Evolutionary conservation across 2,888 invertebrate species (phyloP).

Genomic region (Limnephilus lunatus): DNA sequence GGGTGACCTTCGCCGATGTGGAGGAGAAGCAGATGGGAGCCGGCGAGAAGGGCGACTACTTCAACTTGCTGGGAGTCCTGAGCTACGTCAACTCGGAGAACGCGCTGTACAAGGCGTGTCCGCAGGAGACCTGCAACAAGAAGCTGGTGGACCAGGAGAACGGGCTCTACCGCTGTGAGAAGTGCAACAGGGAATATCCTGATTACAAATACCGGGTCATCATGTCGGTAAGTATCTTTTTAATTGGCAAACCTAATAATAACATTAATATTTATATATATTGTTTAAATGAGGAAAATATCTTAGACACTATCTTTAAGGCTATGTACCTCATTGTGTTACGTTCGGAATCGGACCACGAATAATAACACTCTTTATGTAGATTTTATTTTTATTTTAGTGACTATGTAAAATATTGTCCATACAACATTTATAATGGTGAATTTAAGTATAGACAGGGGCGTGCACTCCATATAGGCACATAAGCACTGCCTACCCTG

Average conservation of each 20-base stretch:
- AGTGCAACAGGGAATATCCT: constrained; percentile 90
- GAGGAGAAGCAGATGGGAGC: constrained; percentile 83
- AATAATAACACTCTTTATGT: background rate
- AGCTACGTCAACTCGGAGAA: constrained; percentile 89
- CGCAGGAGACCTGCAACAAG: constrained; percentile 93
- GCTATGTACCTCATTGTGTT: too few species aligned
- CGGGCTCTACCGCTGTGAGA: constrained; percentile 95
- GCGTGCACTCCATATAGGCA: too few species aligned
- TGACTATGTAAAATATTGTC: too few species aligned
- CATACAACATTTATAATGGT: too few species aligned
- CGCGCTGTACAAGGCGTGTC: constrained; percentile 94
- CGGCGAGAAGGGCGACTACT: constrained; percentile 90
- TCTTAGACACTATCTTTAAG: too few species aligned
- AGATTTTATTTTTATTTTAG: too few species aligned
- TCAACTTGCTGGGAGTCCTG: constrained; percentile 86
- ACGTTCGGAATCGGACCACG: too few species aligned
- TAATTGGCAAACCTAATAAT: background rate
- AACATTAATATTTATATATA: background rate
- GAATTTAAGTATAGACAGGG: too few species aligned
- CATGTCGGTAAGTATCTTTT: constrained; percentile 81
- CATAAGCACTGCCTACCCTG: too few species aligned
- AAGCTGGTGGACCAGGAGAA: constrained; percentile 94
- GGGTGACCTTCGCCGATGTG: constrained; percentile 88
- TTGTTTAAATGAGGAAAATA: too few species aligned
- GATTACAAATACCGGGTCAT: constrained; percentile 92